A percentile compares a stretch with the other conserved stretches of the same genome.
Conservation (phyloP, 2,113 vertebrate genomes). For the Nycticorax nycticorax region DNA sequence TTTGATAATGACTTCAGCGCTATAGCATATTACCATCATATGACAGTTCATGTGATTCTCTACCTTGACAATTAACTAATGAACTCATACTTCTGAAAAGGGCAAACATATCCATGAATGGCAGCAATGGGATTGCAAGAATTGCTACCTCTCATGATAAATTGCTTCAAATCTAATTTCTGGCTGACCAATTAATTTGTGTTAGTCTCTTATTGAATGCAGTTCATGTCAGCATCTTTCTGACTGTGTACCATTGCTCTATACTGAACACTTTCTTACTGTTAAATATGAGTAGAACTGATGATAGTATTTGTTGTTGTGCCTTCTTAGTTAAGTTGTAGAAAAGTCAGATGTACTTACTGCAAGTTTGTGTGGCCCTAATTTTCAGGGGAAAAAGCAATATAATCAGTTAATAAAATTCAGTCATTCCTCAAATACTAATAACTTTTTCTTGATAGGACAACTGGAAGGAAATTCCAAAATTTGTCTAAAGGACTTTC, state of each 20-base stretch:
- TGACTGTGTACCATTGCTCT: background rate
- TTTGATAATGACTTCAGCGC: background rate
- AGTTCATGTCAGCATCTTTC: conserved; percentile 28
- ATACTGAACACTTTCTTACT: background rate
- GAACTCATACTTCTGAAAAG: conserved; percentile 26
- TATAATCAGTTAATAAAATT: background rate
- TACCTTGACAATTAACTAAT: conserved; percentile 22
- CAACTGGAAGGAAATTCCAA: background rate
- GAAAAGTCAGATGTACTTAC: background rate
- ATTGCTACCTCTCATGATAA: conserved; percentile 15
- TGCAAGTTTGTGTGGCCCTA: background rate
- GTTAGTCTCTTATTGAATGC: background rate
- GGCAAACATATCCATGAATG: conserved; percentile 23
- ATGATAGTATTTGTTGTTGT: background rate
- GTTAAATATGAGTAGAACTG: background rate
- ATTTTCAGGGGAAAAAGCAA: background rate
- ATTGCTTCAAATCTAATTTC: conserved; percentile 24
- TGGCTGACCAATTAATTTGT: conserved; percentile 38
- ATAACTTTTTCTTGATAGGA: background rate
- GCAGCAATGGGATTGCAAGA: background rate
- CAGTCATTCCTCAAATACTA: background rate
- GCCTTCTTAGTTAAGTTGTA: background rate
- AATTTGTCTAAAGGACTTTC: background rate
- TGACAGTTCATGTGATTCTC: background rate
- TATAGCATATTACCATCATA: background rate